Evolutionary conservation across 2,888 invertebrate species (phyloP), one percentile per base, ranked within the genome.

Genomic region (Acrocyrtus sp.): DNA sequence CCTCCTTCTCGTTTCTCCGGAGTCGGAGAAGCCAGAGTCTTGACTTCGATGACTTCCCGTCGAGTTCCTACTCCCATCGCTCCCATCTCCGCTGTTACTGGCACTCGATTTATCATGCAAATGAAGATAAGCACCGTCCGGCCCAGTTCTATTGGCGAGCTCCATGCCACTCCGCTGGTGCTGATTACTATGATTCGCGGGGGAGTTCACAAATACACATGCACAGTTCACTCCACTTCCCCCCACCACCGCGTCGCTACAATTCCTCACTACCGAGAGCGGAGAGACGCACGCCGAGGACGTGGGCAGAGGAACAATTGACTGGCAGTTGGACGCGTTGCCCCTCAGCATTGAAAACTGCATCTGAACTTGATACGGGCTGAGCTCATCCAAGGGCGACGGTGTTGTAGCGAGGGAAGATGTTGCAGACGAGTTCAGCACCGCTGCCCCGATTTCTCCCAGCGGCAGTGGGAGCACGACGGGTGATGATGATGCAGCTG

Each of bases 21-120:
- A 91, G 82, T 92, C 92, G 0, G 92, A 92, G 84, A 92, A 92
- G 1, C 92, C 92, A 0, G 92, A 92, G 84, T 92, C 92, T 84
- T 91, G 91, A 82, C 92, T 92, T 75, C 90, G 89, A 76, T 91
- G 90, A 83, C 91, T 90, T 15, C 83, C 83, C 17, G 83, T 81
- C 58, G 80, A 79, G 73, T 77, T 81, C 10, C 78, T 74, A 67
- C 78, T 79, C 43, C 76, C 81, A 43, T 79, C 80, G 47, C 75
- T 70, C n/a, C 72, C 57, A 56, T 69, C 43, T 51, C 75, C 77
- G 10, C 68, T 70, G 19, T 68, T 39, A 41, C 12, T 34, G 6
- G 5, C 34, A 34, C 34, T 34, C 6, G 5, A 8, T 8, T 34
- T 12, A 34, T 56, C 68, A 43, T 72, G 67, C 10, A 69, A 47